These are phyloP conservation scores for Stigmatopora nigra DNA, from an alignment of 2,113 vertebrate species.

Conservation along the genomic window DNA sequence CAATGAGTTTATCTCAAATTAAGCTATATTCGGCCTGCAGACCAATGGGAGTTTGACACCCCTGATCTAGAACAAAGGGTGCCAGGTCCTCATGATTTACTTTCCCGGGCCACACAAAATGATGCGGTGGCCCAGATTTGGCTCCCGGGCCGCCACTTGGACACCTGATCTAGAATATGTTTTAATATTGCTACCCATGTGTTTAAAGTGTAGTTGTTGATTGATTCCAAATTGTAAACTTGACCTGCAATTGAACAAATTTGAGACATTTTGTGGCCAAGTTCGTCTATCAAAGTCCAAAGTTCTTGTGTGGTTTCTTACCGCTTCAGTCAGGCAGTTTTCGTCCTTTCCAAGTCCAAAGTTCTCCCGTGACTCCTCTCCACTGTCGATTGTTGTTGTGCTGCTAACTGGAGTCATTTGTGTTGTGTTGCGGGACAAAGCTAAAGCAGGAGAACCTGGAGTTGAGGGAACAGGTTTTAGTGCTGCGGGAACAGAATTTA, in stretches of 20 bases:
- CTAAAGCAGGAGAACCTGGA: slow-evolving; percentile 80
- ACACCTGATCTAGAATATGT: background rate
- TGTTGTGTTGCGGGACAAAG: slow-evolving; percentile 57
- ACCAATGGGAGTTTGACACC: too few species aligned
- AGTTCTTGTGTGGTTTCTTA: background rate
- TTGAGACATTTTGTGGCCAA: background rate
- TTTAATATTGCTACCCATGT: background rate
- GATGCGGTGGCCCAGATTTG: too few species aligned
- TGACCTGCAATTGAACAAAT: too few species aligned
- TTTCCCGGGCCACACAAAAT: too few species aligned
- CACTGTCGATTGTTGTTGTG: background rate
- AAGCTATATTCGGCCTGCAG: too few species aligned
- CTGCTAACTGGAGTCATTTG: background rate
- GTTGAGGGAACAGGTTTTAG: slow-evolving; percentile 72
- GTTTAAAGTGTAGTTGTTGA: background rate
- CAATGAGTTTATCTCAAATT: too few species aligned
- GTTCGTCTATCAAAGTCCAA: background rate
- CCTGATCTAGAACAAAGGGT: too few species aligned
- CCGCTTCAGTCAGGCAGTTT: too few species aligned
- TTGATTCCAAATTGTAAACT: background rate
- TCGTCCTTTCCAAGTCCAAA: background rate
- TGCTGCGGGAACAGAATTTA: slow-evolving; percentile 72
- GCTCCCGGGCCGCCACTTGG: too few species aligned
- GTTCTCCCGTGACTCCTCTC: background rate
- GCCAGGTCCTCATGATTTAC: too few species aligned